Conservation (phyloP, 53 echinoderm and acorn worm species). For the Arbacia lixula region DNA sequence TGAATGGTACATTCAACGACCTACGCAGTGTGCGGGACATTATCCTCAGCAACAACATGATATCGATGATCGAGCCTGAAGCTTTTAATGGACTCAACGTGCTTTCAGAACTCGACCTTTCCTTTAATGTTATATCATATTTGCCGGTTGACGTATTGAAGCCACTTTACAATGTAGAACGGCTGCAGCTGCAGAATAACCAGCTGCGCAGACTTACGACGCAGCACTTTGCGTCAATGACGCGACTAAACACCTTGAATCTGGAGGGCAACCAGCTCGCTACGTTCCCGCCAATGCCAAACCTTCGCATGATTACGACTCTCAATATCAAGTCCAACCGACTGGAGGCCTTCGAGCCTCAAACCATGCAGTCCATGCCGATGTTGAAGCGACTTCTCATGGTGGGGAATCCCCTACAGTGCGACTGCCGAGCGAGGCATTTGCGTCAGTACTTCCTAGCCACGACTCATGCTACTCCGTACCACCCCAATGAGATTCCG, state of each 20-base stretch:
- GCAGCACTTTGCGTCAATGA: constrained; percentile 65
- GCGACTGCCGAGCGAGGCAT: constrained; percentile 75
- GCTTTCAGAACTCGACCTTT: constrained; percentile 75
- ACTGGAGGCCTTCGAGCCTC: constrained; percentile 72
- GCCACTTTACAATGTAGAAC: constrained; percentile 68
- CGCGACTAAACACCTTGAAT: constrained; percentile 58
- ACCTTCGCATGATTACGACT: constrained; percentile 60
- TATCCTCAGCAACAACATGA: constrained; percentile 74
- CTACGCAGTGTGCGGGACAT: constrained; percentile 73
- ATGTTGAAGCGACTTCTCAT: constrained; percentile 66
- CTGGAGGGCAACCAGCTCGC: constrained; percentile 74
- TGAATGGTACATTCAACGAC: constrained; percentile 75
- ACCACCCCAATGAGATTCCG: constrained; percentile 81
- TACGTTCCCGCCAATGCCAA: constrained; percentile 70
- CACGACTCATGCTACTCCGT: constrained; percentile 51
- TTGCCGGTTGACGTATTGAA: constrained; percentile 55
- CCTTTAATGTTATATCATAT: constrained; percentile 67
- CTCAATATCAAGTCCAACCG: constrained; percentile 74
- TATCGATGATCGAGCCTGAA: constrained; percentile 67
- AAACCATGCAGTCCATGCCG: constrained; percentile 64
- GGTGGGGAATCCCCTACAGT: constrained; percentile 75
- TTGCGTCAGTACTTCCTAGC: constrained; percentile 73
- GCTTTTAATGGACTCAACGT: constrained; percentile 67
- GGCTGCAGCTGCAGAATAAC: constrained; percentile 81
- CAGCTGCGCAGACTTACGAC: constrained; percentile 57